Percentiles rank a stretch among this genome's conserved stretches.
Conservation (phyloP, 2,113 vertebrate species). For the Heteronetta atricapilla region DNA sequence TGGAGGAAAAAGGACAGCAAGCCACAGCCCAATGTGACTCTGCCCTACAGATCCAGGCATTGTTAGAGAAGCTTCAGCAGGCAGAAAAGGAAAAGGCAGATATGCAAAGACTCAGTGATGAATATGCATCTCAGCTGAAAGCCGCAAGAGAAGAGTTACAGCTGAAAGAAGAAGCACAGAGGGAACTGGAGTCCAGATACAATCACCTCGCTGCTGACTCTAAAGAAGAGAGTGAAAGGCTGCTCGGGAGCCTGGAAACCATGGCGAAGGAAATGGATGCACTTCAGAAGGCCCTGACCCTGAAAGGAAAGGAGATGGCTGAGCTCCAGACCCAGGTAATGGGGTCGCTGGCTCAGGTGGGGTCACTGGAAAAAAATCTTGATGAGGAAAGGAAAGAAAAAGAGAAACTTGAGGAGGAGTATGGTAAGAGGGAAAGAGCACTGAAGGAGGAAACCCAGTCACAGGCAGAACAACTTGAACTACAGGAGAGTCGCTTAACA, state of each 20-base stretch:
- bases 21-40: constrained; percentile 68
- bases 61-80: constrained; percentile 79
- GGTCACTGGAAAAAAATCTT: constrained; percentile 78
- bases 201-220: constrained; percentile 54
- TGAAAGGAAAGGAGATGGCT: constrained; percentile 81
- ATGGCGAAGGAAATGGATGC: constrained; percentile 71
- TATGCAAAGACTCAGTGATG: constrained; percentile 69
- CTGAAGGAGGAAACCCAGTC: constrained; percentile 71
- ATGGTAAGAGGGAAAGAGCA: constrained; percentile 65
- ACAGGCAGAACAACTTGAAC: constrained; percentile 74
- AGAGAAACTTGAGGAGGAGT: constrained; percentile 69
- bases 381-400: constrained; percentile 69
- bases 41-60: constrained; percentile 74
- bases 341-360: constrained; percentile 74
- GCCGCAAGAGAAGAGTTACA: constrained; percentile 77
- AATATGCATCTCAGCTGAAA: constrained; percentile 69
- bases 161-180: constrained; percentile 76
- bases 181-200: constrained; percentile 72
- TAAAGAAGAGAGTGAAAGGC: constrained; percentile 69
- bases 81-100: constrained; percentile 74
- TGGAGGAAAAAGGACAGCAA: constrained; percentile 74
- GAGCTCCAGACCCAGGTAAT: constrained; percentile 84
- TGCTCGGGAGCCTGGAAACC: constrained; percentile 71
- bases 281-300: constrained; percentile 77
- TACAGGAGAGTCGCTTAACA: constrained; percentile 76